Conservation (phyloP, 30 jellyfish, hydroid and myxozoan genomes). For the Turritopsis dohrnii region DNA sequence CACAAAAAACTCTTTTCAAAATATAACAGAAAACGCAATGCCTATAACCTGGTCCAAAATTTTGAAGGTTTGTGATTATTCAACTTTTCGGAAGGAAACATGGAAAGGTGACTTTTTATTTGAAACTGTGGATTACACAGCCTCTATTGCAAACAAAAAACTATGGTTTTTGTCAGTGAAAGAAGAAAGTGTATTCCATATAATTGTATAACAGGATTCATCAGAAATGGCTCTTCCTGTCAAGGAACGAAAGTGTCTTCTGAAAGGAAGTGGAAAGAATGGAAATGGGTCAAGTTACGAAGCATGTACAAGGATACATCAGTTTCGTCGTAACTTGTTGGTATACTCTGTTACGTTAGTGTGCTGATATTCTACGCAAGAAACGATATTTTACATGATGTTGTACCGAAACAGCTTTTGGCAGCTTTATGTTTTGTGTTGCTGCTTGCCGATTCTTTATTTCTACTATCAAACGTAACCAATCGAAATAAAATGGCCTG, state of each 20-base stretch:
- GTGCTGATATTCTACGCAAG: neutral
- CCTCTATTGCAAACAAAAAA: neutral
- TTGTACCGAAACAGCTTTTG: neutral
- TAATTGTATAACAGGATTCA: neutral
- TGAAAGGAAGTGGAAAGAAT: too few species aligned
- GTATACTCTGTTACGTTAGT: neutral
- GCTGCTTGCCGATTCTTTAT: neutral
- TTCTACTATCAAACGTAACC: neutral
- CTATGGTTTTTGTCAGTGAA: neutral
- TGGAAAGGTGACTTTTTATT: too few species aligned
- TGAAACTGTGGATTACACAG: too few species aligned
- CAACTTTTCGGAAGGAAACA: neutral
- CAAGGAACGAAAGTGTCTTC: neutral
- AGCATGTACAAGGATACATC: neutral
- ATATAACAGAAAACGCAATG: neutral
- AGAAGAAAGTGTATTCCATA: neutral
- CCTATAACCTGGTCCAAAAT: neutral
- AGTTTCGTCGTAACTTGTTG: neutral
- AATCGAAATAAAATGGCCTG: neutral
- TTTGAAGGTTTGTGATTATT: neutral
- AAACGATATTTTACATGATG: neutral
- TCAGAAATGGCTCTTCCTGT: neutral
- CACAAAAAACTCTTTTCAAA: neutral
- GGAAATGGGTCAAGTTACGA: neutral
- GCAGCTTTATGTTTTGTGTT: neutral